Percentiles rank a stretch among this genome's conserved stretches.
Evolutionary conservation across 2,113 vertebrate genomes (phyloP).

Genomic region (Mustelus asterias): DNA sequence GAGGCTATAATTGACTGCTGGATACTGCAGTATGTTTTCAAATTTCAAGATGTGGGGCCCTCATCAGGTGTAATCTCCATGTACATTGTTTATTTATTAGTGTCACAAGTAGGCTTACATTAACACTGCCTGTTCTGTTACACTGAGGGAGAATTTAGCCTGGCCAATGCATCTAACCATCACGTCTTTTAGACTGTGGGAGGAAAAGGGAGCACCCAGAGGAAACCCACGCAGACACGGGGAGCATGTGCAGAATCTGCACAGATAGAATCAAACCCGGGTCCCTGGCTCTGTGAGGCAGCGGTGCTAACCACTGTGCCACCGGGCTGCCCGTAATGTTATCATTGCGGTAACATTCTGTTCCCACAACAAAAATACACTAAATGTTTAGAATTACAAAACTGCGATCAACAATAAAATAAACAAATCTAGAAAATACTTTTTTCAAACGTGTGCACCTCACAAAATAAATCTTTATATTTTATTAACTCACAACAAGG

Average conservation of each 20-base stretch:
- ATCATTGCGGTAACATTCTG: neutral
- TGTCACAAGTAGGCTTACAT: too few species aligned
- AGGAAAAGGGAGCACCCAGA: too few species aligned
- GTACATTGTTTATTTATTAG: neutral
- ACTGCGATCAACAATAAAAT: neutral
- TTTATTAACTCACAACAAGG: neutral
- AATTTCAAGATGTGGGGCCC: neutral
- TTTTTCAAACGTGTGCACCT: neutral
- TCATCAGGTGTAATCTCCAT: neutral
- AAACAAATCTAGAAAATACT: neutral
- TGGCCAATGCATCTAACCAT: too few species aligned
- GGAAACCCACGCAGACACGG: too few species aligned
- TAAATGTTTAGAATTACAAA: neutral
- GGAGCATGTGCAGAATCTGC: too few species aligned
- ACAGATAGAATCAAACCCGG: too few species aligned
- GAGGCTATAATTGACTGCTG: neutral
- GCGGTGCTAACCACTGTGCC: too few species aligned
- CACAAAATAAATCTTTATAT: neutral
- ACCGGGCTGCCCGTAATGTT: too few species aligned
- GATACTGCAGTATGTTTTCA: neutral
- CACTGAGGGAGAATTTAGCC: too few species aligned
- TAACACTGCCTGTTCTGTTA: too few species aligned
- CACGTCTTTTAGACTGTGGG: too few species aligned
- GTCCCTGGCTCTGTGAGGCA: too few species aligned
- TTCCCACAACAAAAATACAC: neutral